Evolutionary conservation across 2,888 invertebrate species (phyloP).

Genomic region (Strigamia crassipes): DNA sequence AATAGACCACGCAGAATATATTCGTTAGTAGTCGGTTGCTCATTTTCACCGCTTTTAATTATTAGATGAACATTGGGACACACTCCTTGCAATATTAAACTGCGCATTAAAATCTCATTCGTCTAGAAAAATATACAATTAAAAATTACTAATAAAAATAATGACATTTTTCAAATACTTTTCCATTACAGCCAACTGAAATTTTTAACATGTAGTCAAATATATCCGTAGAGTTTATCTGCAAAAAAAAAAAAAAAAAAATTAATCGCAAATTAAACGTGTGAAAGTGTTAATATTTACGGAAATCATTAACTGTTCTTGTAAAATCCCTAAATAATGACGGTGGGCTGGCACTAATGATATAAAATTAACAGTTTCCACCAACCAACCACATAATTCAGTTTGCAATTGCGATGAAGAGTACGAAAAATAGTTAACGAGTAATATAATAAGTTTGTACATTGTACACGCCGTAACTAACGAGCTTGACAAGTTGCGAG

Average conservation of each 20-base stretch:
- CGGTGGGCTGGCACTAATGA: neutral
- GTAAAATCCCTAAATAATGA: neutral
- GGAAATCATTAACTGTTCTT: neutral
- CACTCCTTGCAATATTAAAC: constrained; percentile 22
- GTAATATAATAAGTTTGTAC: neutral
- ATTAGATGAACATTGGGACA: neutral
- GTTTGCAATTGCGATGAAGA: neutral
- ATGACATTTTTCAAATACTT: no score
- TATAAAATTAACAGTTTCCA: neutral
- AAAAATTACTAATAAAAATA: neutral
- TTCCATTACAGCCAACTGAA: constrained; percentile 8
- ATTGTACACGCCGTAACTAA: neutral
- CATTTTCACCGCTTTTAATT: neutral
- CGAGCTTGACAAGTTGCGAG: neutral
- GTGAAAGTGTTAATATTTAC: neutral
- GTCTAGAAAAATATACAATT: neutral
- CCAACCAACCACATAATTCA: neutral
- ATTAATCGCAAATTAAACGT: neutral
- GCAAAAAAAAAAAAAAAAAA: neutral
- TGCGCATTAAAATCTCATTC: neutral
- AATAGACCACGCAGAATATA: neutral
- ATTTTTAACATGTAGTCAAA: neutral
- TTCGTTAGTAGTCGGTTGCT: neutral
- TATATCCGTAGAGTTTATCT: neutral
- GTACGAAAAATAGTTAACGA: neutral